These are phyloP conservation scores for Plumapathes pennacea DNA, from an alignment of 92 coral and sea anemone species.

Conservation along the genomic window DNA sequence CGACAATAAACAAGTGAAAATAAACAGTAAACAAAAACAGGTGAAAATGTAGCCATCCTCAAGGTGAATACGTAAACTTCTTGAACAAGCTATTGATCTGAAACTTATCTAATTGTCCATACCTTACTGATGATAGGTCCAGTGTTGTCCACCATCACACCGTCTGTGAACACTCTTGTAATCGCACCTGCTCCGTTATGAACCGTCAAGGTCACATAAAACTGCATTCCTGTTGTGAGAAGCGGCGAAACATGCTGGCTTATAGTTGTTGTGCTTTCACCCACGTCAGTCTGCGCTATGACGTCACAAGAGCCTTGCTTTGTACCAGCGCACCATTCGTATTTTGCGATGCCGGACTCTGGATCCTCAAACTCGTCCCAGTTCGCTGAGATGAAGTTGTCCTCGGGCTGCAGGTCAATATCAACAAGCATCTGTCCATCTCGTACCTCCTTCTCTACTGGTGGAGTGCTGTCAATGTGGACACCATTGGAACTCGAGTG, in stretches of 20 bases:
- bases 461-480: slow-evolving; percentile 75
- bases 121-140: slow-evolving; percentile 78
- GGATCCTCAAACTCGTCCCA: slow-evolving; percentile 87
- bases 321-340: slow-evolving; percentile 89
- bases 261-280: slow-evolving; percentile 40
- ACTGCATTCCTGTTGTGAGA: slow-evolving; percentile 67
- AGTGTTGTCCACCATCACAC: slow-evolving; percentile 78
- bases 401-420: slow-evolving; percentile 66
- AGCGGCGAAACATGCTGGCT: slow-evolving; percentile 71
- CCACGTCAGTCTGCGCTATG: slow-evolving; percentile 49
- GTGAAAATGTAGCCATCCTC: no score
- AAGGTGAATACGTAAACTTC: no score
- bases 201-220: slow-evolving; percentile 68
- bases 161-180: slow-evolving; percentile 73
- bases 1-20: no score
- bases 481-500: slow-evolving; percentile 73
- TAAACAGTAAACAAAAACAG: no score
- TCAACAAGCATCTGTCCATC: slow-evolving; percentile 71
- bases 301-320: slow-evolving; percentile 77
- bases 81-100: no score
- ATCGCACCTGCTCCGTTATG: slow-evolving; percentile 80
- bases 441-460: slow-evolving; percentile 61
- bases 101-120: neutral
- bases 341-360: slow-evolving; percentile 74
- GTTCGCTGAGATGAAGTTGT: slow-evolving; percentile 69